These are phyloP conservation scores for Tetranychus truncatus DNA, from an alignment of 2,888 invertebrate species.

Conservation along the genomic window DNA sequence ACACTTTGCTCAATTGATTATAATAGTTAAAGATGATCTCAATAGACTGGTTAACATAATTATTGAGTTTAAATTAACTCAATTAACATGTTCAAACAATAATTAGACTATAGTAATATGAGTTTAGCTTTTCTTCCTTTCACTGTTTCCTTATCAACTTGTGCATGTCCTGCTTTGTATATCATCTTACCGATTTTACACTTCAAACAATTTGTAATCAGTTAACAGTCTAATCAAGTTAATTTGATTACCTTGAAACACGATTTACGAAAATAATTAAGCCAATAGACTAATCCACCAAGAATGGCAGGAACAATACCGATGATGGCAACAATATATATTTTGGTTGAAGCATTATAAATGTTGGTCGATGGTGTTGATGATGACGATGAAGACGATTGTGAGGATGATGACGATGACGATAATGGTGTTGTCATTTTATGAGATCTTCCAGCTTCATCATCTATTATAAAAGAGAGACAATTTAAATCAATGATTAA, in stretches of 20 bases:
- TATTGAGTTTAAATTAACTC: too few relatives aligned
- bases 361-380: not conserved
- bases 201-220: too few relatives aligned
- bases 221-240: too few relatives aligned
- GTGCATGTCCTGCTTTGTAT: too few relatives aligned
- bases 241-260: not conserved
- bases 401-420: not conserved
- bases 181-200: too few relatives aligned
- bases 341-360: constrained; percentile 14
- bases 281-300: constrained; percentile 20
- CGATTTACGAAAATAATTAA: constrained; percentile 9
- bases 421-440: not conserved
- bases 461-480: not conserved
- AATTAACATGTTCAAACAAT: too few relatives aligned
- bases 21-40: too few relatives aligned
- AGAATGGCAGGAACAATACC: constrained; percentile 21
- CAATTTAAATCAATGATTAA: not conserved
- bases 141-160: too few relatives aligned
- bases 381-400: not conserved
- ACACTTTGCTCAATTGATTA: too few relatives aligned
- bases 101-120: too few relatives aligned
- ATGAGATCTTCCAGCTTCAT: not conserved
- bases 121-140: too few relatives aligned
- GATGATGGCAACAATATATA: constrained; percentile 22
- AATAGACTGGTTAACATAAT: too few relatives aligned